Conservation (phyloP, 2,113 vertebrate species). For the Cephalopholis sonnerati region DNA sequence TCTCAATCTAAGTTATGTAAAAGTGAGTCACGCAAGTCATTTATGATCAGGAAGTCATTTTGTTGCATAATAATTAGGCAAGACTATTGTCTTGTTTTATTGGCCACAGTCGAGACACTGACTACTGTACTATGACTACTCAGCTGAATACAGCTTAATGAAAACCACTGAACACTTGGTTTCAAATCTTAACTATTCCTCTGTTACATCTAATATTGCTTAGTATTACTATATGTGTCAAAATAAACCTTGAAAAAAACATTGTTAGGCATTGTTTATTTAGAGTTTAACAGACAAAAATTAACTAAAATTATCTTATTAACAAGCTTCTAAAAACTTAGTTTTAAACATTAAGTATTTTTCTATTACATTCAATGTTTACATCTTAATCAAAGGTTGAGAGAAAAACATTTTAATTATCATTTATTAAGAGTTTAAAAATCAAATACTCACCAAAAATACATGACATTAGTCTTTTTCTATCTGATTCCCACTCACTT, state of each 20-base stretch:
- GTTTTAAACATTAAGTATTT: not conserved
- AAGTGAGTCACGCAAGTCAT: not conserved
- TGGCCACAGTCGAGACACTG: not conserved
- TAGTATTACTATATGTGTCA: not conserved
- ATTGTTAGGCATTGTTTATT: not conserved
- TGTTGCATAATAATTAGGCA: constrained; percentile 6
- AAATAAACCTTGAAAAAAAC: not conserved
- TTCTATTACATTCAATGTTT: not conserved
- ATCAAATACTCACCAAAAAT: too few species aligned
- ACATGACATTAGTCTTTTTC: not conserved
- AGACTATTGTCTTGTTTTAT: not conserved
- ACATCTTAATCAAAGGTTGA: too few species aligned
- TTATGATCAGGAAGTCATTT: constrained; percentile 1
- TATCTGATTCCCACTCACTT: not conserved
- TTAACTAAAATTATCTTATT: not conserved
- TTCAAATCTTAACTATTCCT: not conserved
- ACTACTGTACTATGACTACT: not conserved
- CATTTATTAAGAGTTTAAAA: not conserved
- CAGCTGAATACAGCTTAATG: not conserved
- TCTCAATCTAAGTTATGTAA: not conserved
- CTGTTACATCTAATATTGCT: not conserved
- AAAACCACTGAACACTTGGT: not conserved
- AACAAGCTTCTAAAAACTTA: not conserved
- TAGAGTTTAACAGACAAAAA: not conserved
- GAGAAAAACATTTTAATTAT: not conserved